Conservation (phyloP, 1,140 invertebrate genomes). For the Macrosteles quadrilineatus region DNA sequence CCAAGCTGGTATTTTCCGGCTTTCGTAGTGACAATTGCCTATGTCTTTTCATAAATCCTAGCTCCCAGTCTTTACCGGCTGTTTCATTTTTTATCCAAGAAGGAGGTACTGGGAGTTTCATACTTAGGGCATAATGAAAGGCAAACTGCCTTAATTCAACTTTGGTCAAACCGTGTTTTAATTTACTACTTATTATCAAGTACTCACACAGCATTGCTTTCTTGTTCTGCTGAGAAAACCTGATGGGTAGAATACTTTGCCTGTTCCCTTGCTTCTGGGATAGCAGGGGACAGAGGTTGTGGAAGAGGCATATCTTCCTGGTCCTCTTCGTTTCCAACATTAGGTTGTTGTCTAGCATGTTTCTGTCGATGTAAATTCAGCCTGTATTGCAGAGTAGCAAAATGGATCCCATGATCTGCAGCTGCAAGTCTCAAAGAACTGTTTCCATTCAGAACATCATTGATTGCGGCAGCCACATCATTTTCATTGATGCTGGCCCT, state of each 20-base stretch:
- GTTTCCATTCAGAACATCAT: not conserved
- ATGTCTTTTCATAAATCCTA: constrained; percentile 23
- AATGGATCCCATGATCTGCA: not conserved
- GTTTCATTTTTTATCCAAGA: too few relatives aligned
- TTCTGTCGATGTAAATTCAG: not conserved
- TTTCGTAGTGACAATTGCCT: constrained; percentile 4
- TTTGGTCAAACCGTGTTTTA: not conserved
- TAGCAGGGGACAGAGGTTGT: too few relatives aligned
- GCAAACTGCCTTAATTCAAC: too few relatives aligned
- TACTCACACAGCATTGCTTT: not conserved
- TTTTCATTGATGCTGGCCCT: not conserved
- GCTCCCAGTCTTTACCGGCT: constrained; percentile 16
- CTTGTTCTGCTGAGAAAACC: not conserved
- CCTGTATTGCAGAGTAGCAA: not conserved
- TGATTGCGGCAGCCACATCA: not conserved
- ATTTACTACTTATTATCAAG: not conserved
- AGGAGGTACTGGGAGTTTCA: too few relatives aligned
- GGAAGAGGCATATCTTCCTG: too few relatives aligned
- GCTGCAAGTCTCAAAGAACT: not conserved
- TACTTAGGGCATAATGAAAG: too few relatives aligned
- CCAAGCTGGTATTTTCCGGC: constrained; percentile 25
- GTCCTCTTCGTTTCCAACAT: not conserved
- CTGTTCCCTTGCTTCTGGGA: not conserved
- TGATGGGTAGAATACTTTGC: not conserved
- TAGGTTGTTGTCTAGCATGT: not conserved